Conservation (phyloP, 1,140 invertebrate genomes). For the Nylanderia fulva region DNA sequence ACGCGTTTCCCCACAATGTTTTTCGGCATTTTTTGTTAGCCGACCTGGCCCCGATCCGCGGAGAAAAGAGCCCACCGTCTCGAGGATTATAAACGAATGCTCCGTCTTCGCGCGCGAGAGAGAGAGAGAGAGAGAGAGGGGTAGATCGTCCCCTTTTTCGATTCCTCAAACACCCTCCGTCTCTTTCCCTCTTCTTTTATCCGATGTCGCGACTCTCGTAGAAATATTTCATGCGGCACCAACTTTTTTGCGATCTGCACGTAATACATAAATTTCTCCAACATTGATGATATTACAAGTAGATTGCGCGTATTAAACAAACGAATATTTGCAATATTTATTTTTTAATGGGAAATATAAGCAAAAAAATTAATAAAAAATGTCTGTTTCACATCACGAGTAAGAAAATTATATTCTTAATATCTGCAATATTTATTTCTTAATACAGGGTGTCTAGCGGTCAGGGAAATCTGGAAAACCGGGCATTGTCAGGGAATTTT, state of each 20-base stretch:
- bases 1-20: constrained; percentile 60
- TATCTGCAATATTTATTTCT: no score
- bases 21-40: constrained; percentile 66
- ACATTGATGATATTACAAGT: not conserved
- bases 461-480: no score
- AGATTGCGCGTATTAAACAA: not conserved
- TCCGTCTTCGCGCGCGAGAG: constrained; percentile 45
- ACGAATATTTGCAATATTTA: not conserved
- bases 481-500: no score
- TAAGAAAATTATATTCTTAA: not conserved
- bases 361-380: not conserved
- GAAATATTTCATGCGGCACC: constrained; percentile 25
- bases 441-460: no score
- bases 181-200: not conserved
- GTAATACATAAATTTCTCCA: not conserved
- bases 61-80: constrained; percentile 50
- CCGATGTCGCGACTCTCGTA: not conserved
- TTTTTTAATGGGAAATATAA: not conserved
- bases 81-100: constrained; percentile 71
- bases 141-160: constrained; percentile 44
- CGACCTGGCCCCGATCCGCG: constrained; percentile 49
- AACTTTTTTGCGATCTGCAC: constrained; percentile 6
- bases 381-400: not conserved
- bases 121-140: constrained; percentile 14
- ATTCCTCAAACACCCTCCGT: constrained; percentile 29